Conservation (phyloP, 1,140 invertebrate genomes). For the Bradynema listronoti region DNA sequence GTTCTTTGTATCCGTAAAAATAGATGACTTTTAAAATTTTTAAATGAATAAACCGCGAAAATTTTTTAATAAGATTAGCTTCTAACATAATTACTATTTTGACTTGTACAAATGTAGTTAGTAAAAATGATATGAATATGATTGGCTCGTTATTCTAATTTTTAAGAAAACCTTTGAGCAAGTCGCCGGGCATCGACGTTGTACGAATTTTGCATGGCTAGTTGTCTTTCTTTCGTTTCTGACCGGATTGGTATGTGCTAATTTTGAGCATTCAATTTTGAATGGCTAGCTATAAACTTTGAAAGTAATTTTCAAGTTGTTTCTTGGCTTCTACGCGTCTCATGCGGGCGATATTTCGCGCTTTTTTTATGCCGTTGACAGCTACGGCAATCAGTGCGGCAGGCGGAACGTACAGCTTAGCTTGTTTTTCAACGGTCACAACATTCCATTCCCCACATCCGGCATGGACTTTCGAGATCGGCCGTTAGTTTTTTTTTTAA, state of each 20-base stretch:
- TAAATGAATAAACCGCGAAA: too few relatives aligned
- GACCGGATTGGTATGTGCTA: background rate
- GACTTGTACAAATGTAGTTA: too few relatives aligned
- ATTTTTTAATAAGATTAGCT: too few relatives aligned
- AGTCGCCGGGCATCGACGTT: background rate
- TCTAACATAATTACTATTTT: too few relatives aligned
- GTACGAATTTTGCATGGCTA: conserved; percentile 1
- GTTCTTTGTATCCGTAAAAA: too few relatives aligned
- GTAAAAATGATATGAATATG: too few relatives aligned
- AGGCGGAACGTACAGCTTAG: background rate
- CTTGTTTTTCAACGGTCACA: background rate
- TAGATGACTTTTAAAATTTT: too few relatives aligned
- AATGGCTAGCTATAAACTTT: background rate
- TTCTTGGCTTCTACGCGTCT: background rate
- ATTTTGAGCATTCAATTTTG: background rate
- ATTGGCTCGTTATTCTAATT: background rate
- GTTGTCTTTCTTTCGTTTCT: conserved; percentile 1
- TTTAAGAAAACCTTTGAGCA: conserved; percentile 5
- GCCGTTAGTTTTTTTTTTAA: background rate
- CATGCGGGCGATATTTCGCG: conserved; percentile 1
- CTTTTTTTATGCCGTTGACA: conserved; percentile 2
- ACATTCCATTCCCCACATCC: background rate
- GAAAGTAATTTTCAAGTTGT: background rate
- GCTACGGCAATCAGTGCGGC: conserved; percentile 9
- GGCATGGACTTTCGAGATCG: background rate